A percentile compares a stretch with the other conserved stretches of the same genome.
Conservation (phyloP, 2,888 invertebrate genomes). For the Masnerella sp. region DNA sequence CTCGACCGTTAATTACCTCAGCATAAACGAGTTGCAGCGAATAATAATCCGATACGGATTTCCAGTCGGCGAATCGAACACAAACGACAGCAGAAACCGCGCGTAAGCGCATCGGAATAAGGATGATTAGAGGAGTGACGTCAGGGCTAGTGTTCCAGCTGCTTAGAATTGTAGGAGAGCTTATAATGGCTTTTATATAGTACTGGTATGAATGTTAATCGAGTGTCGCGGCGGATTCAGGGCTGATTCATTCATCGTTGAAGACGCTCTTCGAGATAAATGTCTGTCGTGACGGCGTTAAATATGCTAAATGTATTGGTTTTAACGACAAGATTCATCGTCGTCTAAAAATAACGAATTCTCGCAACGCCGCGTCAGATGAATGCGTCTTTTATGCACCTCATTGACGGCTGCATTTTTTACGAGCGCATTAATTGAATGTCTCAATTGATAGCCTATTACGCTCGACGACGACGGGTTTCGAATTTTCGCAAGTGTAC, state of each 20-base stretch:
- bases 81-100: background rate
- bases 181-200: conserved; percentile 29
- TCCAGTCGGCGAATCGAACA: conserved; percentile 4
- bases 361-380: background rate
- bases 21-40: no score
- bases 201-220: conserved; percentile 43
- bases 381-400: conserved; percentile 13
- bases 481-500: no score
- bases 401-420: conserved; percentile 16
- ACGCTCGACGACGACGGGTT: no score
- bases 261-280: conserved; percentile 37
- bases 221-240: conserved; percentile 32
- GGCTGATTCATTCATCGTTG: conserved; percentile 43
- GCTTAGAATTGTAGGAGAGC: conserved; percentile 31
- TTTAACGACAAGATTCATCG: conserved; percentile 40
- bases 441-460: background rate
- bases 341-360: conserved; percentile 29
- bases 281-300: conserved; percentile 33
- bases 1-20: no score
- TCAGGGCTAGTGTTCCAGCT: conserved; percentile 19
- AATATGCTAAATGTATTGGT: conserved; percentile 38
- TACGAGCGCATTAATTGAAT: background rate
- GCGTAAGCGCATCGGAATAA: conserved; percentile 14
- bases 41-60: conserved; percentile 14
- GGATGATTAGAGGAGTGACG: conserved; percentile 32